Evolutionary conservation across 1,140 invertebrate genomes (phyloP).

Genomic region (Zaprionus taronus): DNA sequence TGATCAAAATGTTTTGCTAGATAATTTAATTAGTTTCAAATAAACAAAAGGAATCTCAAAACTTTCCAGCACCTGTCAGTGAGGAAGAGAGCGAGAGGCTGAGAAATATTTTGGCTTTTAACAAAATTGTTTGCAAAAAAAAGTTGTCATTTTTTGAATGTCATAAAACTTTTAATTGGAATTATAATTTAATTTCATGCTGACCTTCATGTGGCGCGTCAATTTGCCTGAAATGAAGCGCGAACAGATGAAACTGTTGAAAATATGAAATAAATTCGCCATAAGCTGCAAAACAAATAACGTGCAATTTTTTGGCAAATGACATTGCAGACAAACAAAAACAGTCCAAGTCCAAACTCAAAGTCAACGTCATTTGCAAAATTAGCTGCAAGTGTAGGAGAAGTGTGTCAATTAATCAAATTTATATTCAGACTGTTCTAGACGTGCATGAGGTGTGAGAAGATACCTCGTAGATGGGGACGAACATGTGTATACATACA

Average conservation of each 20-base stretch:
- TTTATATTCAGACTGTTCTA: background rate
- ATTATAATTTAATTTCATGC: conserved; percentile 39
- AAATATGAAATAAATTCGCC: conserved; percentile 42
- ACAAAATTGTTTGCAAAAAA: conserved; percentile 44
- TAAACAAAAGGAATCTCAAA: conserved; percentile 55
- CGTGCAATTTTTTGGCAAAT: conserved; percentile 37
- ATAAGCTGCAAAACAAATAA: conserved; percentile 25
- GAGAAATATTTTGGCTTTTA: conserved; percentile 36
- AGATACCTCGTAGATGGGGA: background rate
- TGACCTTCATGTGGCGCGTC: conserved; percentile 49
- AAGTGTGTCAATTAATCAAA: conserved; percentile 33
- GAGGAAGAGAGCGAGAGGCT: background rate
- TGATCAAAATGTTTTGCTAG: conserved; percentile 50
- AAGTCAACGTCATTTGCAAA: conserved; percentile 38
- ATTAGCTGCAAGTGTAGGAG: conserved; percentile 34
- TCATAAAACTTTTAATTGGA: conserved; percentile 49
- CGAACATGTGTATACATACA: background rate
- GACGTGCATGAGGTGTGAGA: background rate
- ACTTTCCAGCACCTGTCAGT: conserved; percentile 18
- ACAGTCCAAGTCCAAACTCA: background rate
- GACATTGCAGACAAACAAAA: conserved; percentile 11
- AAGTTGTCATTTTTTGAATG: conserved; percentile 22
- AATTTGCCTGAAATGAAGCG: conserved; percentile 52
- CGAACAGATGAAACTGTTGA: conserved; percentile 12
- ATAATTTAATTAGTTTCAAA: conserved; percentile 64